These are phyloP conservation scores for Holothuria scabra DNA, from an alignment of 53 echinoderm and acorn worm species.

Conservation along the genomic window DNA sequence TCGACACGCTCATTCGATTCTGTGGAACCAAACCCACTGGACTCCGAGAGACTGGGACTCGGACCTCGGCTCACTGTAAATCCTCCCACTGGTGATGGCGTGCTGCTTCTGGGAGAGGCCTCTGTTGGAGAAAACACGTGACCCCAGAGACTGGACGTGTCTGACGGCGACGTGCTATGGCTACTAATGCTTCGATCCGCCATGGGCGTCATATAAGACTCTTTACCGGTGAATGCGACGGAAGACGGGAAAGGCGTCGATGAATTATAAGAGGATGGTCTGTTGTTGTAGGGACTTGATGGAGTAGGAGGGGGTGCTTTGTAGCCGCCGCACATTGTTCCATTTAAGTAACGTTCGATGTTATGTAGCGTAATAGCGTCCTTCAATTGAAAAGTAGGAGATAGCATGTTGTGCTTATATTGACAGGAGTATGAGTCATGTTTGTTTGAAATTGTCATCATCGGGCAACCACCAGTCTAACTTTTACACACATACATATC, in stretches of 20 bases:
- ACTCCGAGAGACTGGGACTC: constrained; percentile 93
- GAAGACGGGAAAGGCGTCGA: not conserved
- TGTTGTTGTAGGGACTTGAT: not conserved
- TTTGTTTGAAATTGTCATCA: no score
- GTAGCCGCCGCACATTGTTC: constrained; percentile 52
- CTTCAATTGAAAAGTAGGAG: not conserved
- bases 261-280: constrained; percentile 36
- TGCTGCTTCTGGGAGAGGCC: constrained; percentile 28
- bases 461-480: no score
- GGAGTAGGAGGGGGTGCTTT: constrained; percentile 41
- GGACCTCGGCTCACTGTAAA: constrained; percentile 59
- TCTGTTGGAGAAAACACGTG: constrained; percentile 84
- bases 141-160: constrained; percentile 82
- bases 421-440: not conserved
- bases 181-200: constrained; percentile 59
- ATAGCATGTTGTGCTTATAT: not conserved
- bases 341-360: constrained; percentile 90
- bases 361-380: constrained; percentile 94
- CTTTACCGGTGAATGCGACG: not conserved
- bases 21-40: constrained; percentile 90
- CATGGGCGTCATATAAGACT: not conserved
- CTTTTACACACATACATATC: no score
- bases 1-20: constrained; percentile 78
- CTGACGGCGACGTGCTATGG: constrained; percentile 65
- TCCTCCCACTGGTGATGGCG: constrained; percentile 32